phyloP scores from a whole-genome alignment of 2,888 invertebrate species.

The Cryptosula pallasiana region DNA sequence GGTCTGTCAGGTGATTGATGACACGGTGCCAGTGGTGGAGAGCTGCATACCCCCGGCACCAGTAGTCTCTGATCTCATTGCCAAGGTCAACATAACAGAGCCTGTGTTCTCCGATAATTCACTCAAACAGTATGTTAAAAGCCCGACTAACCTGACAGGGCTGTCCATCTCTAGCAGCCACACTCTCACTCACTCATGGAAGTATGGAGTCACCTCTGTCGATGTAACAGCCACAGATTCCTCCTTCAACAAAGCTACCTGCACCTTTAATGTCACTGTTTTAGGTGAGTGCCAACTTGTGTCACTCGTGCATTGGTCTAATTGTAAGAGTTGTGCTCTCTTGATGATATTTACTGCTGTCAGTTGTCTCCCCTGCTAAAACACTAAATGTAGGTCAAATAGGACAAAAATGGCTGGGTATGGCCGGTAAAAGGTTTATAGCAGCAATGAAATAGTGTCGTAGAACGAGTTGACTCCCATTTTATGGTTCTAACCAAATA shows the following conservation, averaged over 20 bases:
- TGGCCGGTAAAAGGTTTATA: too few relatives aligned
- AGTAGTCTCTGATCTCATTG: background rate
- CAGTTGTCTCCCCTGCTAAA: too few relatives aligned
- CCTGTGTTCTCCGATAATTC: constrained; percentile 62
- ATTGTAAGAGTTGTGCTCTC: too few relatives aligned
- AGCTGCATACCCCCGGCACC: constrained; percentile 9
- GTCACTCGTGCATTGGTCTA: too few relatives aligned
- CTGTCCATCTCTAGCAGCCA: background rate
- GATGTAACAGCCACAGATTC: constrained; percentile 63
- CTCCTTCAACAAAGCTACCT: constrained; percentile 61
- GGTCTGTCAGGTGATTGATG: constrained; percentile 55
- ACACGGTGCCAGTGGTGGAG: constrained; percentile 58
- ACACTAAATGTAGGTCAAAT: too few relatives aligned
- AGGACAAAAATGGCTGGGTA: too few relatives aligned
- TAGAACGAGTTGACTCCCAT: too few relatives aligned
- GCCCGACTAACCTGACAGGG: constrained; percentile 51
- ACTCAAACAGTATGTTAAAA: constrained; percentile 41
- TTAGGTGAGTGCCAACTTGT: constrained; percentile 37
- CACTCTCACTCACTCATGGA: constrained; percentile 3
- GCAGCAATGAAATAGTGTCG: too few relatives aligned
- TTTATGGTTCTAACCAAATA: too few relatives aligned
- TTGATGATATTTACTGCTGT: too few relatives aligned
- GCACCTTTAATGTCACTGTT: constrained; percentile 61
- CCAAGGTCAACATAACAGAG: constrained; percentile 40
- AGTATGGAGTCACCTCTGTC: constrained; percentile 60